Base-by-base conservation (phyloP, 2,113 vertebrate species). In the Sebastes schlegelii region DNA sequence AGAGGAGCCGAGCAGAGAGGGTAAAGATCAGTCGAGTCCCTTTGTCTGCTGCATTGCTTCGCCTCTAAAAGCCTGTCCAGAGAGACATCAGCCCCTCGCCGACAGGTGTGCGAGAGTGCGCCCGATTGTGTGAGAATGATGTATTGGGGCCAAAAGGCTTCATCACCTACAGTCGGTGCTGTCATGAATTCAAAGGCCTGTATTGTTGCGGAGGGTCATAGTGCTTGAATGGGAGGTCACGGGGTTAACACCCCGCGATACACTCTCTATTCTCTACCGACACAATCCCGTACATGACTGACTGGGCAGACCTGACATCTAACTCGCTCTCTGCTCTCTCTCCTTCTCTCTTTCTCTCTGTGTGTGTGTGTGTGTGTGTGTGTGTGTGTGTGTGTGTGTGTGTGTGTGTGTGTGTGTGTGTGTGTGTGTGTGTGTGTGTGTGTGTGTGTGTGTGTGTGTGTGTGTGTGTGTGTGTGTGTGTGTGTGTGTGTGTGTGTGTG, bases 81-180 rank as follows among this genome's bases (percentile, higher is more conserved):
- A 73, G 80, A 88, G 83, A 89, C 85, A 90, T 93, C 91, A 91
- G 86, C 71, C 83, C 70, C 63, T 49, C n/a, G 34, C 84, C 55
- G 88, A 85, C 84, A 88, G 87, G 86, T 89, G 79, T 74, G 82
- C 55, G 67, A 71, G 70, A 71, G 85, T 12, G 85, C 63, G 80
- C 77, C 66, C 65, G 84, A 89, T 90, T 91, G 91, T 90, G 80
- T 81, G 86, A 80, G 82, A 85, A 80, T 82, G 89, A 85, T 88
- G 84, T 86, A 90, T 84, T 83, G 84, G 45, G 89, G 88, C 75
- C 89, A 94, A 92, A 93, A 92, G 91, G 91, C 88, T 82, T 93
- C 88, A 80, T 92, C 89, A 49, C 88, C 85, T 8, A 40, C 79
- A 87, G 91, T 83, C 69, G 34, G 85, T 82, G 85, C 93, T 93